Conservation (phyloP, 2,888 invertebrate genomes). For the Eustalomyia histrio region DNA sequence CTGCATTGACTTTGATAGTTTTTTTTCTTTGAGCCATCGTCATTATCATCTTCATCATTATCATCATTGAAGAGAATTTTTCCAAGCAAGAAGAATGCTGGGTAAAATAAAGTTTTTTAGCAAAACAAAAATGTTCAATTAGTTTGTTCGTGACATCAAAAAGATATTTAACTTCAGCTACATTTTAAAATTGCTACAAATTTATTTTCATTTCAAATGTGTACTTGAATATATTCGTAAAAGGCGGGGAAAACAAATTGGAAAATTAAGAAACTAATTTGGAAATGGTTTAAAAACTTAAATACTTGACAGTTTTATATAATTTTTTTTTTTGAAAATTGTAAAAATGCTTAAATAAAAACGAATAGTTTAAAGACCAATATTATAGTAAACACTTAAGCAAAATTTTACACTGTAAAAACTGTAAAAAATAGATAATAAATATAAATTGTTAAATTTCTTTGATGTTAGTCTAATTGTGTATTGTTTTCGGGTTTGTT, state of each 20-base stretch:
- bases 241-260: background rate
- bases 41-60: background rate
- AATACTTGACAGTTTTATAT: background rate
- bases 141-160: constrained; percentile 17
- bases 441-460: too few species aligned
- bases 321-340: background rate
- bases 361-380: too few species aligned
- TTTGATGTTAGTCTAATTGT: too few species aligned
- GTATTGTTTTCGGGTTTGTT: too few species aligned
- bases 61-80: background rate
- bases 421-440: too few species aligned
- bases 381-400: too few species aligned
- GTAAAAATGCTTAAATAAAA: too few species aligned
- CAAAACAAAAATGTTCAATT: background rate
- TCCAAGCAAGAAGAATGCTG: background rate
- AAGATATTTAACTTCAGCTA: background rate
- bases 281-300: background rate
- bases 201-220: constrained; percentile 5
- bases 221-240: background rate
- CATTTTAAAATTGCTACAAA: background rate
- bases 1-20: constrained; percentile 1
- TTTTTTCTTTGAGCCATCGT: background rate
- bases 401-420: too few species aligned
- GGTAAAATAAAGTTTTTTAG: background rate
- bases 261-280: constrained; percentile 4